Evolutionary conservation across 2,113 vertebrate genomes (phyloP).

Genomic region (Scophthalmus maximus): DNA sequence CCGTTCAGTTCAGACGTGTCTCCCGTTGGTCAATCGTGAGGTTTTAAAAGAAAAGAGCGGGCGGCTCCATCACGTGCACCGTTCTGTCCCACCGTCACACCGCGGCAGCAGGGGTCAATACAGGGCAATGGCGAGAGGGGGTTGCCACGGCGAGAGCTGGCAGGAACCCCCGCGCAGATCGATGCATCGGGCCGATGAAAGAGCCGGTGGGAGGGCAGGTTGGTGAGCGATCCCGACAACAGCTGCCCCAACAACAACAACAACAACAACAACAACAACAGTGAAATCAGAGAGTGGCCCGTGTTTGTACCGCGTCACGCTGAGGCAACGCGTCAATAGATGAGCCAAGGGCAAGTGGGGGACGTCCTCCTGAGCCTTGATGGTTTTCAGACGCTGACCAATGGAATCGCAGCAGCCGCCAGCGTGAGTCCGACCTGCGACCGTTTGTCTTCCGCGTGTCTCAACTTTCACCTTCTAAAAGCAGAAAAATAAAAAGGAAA

Average conservation of each 20-base stretch:
- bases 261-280: constrained; percentile 25
- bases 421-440: too few species aligned
- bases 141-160: constrained; percentile 36
- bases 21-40: not conserved
- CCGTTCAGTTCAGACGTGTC: not conserved
- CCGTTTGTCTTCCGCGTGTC: too few species aligned
- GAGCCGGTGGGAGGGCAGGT: constrained; percentile 18
- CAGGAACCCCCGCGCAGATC: constrained; percentile 41
- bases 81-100: constrained; percentile 35
- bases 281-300: constrained; percentile 31
- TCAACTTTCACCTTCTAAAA: too few species aligned
- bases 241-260: constrained; percentile 27
- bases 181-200: constrained; percentile 41
- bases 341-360: not conserved
- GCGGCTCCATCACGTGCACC: constrained; percentile 21
- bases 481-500: too few species aligned
- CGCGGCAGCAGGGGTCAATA: constrained; percentile 43
- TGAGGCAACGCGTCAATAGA: constrained; percentile 45
- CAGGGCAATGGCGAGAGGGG: constrained; percentile 11
- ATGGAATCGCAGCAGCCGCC: too few species aligned
- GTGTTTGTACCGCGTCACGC: constrained; percentile 40
- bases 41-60: not conserved
- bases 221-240: constrained; percentile 35
- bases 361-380: too few species aligned
- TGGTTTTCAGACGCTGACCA: too few species aligned